Base-by-base conservation (phyloP, 2,113 vertebrate genomes). In the Paedocypris sp. region DNA sequence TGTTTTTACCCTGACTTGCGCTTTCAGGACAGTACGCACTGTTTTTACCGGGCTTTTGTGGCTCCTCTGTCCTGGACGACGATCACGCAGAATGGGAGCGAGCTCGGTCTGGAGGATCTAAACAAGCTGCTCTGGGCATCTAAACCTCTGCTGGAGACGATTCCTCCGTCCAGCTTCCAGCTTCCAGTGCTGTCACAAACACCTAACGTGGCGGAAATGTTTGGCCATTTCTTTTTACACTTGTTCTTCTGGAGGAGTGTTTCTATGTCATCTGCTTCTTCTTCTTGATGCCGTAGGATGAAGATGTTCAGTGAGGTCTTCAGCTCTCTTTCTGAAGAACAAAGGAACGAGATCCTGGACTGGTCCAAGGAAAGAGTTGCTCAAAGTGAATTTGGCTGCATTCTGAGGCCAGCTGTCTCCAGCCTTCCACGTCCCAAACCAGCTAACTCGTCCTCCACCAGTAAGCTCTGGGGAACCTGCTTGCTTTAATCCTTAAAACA, bases 281-380 rank as follows among this genome's bases (percentile, higher is more conserved):
- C 20, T 22, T 54, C n/a, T 16, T 38, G 12, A 18, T 29, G 36
- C 23, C 56, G 6, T 13, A 86, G 84, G 54, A 77, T 80, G 78
- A 51, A 54, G 23, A 63, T 70, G 68, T 62, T 85, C 4, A 35
- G 26, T 31, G 62, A 70, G 2, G 45, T 64, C 26, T 69, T 73
- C 20, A n/a, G 6, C 1, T 1, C 3, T 12, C 75, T 77, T 45
- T 61, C 78, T n/a, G 32, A 73, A 2, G 12, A 23, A 1, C 64
- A 78, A 42, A 75, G 39, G 38, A 38, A 13, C 3, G 1, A 16
- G 6, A 69, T 85, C 50, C 45, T 22, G 1, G 56, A 54, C 1
- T 86, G 82, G 84, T 48, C 36, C 1, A 86, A 76, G 62, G 62
- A 73, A 2, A 71, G 65, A 46, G 60, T 83, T 32, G 3, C 20